A percentile compares a stretch with the other conserved stretches of the same genome.
Evolutionary conservation across 2,797 vertebrate genomes (phyloP).

Genomic region (Orestias chungarensis): DNA sequence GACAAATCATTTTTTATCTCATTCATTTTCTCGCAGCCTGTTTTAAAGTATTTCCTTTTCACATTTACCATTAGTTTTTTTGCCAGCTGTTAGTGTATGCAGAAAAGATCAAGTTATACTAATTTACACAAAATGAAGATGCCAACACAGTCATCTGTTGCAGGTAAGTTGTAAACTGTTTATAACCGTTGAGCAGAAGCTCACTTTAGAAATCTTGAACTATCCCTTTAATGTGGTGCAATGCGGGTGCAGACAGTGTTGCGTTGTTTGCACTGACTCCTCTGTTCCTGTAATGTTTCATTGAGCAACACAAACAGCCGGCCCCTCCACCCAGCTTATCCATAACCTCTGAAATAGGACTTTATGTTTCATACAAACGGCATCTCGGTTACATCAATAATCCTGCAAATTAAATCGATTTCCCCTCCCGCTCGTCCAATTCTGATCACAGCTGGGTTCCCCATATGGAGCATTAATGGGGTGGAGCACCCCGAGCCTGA

Average conservation of each 20-base stretch:
- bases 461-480: constrained; percentile 85
- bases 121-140: neutral
- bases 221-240: constrained; percentile 64
- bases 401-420: constrained; percentile 88
- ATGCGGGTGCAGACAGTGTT: constrained; percentile 57
- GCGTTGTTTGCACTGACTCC: constrained; percentile 62
- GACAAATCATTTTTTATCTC: constrained; percentile 48
- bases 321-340: constrained; percentile 78
- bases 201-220: neutral
- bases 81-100: neutral
- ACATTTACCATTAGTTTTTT: neutral
- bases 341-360: constrained; percentile 85
- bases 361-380: constrained; percentile 85
- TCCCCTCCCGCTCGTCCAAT: constrained; percentile 84
- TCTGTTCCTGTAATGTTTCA: constrained; percentile 79
- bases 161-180: neutral
- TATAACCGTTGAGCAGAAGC: neutral
- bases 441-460: constrained; percentile 87
- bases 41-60: constrained; percentile 30
- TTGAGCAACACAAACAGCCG: constrained; percentile 81
- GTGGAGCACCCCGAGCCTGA: constrained; percentile 81
- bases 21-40: constrained; percentile 46
- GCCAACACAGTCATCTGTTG: neutral
- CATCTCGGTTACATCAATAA: constrained; percentile 85
- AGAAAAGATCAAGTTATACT: neutral